These are phyloP conservation scores for Ivindomyrus marchei DNA, from an alignment of 2,113 vertebrate genomes.

Conservation along the genomic window DNA sequence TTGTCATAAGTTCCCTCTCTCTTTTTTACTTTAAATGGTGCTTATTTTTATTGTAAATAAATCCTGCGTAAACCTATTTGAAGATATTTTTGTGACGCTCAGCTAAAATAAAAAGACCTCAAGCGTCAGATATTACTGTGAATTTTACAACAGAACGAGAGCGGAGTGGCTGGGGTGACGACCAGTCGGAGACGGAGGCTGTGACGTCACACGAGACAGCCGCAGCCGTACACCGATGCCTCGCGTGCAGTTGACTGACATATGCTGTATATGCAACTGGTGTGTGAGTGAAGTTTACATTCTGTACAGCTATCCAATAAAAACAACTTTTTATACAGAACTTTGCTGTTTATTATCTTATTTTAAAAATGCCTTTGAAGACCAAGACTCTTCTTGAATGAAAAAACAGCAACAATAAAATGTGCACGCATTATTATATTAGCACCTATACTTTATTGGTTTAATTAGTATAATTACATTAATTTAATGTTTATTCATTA, in stretches of 20 bases:
- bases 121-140: conserved; percentile 20
- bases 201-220: background rate
- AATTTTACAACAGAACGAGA: background rate
- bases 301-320: conserved; percentile 47
- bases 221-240: background rate
- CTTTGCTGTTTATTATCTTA: background rate
- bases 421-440: background rate
- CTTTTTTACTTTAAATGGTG: background rate
- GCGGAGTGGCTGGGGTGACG: background rate
- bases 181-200: background rate
- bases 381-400: background rate
- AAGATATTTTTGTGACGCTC: conserved; percentile 11
- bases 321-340: conserved; percentile 29
- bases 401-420: background rate
- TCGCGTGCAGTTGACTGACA: conserved; percentile 7
- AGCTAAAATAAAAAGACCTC: background rate
- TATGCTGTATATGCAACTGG: conserved; percentile 31
- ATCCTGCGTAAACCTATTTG: background rate
- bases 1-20: background rate
- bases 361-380: background rate
- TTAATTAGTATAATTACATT: background rate
- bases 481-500: background rate
- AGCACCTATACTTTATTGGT: background rate
- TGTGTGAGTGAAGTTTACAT: conserved; percentile 19
- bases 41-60: conserved; percentile 26